Evolutionary conservation across 2,113 vertebrate genomes (phyloP).

Genomic region (Cebus imitator): DNA sequence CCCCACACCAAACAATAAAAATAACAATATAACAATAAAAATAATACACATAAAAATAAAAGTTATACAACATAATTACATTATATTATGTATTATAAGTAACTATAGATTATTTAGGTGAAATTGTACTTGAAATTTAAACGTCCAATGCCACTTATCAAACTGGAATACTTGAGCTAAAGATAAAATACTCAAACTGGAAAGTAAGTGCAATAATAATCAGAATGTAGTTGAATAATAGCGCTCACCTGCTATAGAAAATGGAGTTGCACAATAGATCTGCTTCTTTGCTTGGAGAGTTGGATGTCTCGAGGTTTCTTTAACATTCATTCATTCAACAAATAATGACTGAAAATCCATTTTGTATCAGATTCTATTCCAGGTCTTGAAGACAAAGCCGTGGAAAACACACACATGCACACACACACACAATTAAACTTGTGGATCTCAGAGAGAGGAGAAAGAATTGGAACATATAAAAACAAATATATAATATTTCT

Average conservation of each 20-base stretch:
- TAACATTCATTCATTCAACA: background rate
- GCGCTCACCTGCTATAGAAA: background rate
- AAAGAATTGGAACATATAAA: background rate
- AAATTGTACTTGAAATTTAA: conserved; percentile 7
- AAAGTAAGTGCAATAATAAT: background rate
- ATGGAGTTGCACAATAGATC: background rate
- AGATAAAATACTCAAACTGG: conserved; percentile 30
- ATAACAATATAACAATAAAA: background rate
- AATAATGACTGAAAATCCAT: background rate
- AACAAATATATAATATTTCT: background rate
- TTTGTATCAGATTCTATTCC: background rate
- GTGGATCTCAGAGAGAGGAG: background rate
- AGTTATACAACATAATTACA: background rate
- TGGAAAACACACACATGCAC: background rate
- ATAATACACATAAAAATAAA: background rate
- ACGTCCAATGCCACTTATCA: background rate
- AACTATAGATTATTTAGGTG: background rate
- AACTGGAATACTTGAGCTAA: background rate
- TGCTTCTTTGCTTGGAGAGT: background rate
- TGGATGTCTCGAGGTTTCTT: background rate
- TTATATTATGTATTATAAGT: background rate
- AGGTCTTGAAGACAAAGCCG: background rate
- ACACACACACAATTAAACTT: background rate
- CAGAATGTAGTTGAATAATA: background rate
- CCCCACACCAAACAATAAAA: background rate